These are phyloP conservation scores for Mirza zaza DNA, from an alignment of 2,113 vertebrate species.

Conservation along the genomic window DNA sequence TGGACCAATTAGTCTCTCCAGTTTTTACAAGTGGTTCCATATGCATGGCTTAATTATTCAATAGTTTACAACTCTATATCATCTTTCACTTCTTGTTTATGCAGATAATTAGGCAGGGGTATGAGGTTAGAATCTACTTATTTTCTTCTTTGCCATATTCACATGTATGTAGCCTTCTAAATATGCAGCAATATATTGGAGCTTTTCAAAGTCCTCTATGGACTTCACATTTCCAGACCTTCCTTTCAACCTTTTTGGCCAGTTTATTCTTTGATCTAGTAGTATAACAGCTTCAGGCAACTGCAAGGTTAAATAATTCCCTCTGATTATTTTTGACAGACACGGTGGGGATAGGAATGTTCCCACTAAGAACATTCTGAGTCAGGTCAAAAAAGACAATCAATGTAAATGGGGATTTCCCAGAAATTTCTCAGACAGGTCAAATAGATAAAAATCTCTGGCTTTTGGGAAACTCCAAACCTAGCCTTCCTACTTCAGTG, in stretches of 20 bases:
- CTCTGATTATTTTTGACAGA: background rate
- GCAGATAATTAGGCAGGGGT: background rate
- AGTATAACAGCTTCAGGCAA: background rate
- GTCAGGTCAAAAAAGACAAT: background rate
- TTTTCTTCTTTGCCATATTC: background rate
- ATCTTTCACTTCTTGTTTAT: background rate
- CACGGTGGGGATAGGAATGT: background rate
- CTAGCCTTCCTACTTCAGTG: background rate
- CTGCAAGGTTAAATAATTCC: background rate
- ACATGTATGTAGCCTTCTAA: background rate
- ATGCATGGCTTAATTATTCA: background rate
- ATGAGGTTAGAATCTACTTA: background rate
- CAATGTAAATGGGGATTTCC: background rate
- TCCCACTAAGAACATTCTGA: background rate
- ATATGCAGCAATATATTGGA: background rate
- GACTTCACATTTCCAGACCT: background rate
- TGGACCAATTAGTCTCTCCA: background rate
- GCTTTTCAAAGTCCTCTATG: background rate
- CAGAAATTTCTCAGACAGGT: background rate
- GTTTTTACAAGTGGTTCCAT: background rate
- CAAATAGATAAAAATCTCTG: background rate
- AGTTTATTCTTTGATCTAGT: background rate
- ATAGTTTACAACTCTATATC: background rate
- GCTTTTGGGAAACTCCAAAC: background rate
- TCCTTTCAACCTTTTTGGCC: background rate